A percentile compares a stretch with the other conserved stretches of the same genome.
Evolutionary conservation across 2,888 invertebrate species (phyloP).

Genomic region (Clepsis dumicolana): DNA sequence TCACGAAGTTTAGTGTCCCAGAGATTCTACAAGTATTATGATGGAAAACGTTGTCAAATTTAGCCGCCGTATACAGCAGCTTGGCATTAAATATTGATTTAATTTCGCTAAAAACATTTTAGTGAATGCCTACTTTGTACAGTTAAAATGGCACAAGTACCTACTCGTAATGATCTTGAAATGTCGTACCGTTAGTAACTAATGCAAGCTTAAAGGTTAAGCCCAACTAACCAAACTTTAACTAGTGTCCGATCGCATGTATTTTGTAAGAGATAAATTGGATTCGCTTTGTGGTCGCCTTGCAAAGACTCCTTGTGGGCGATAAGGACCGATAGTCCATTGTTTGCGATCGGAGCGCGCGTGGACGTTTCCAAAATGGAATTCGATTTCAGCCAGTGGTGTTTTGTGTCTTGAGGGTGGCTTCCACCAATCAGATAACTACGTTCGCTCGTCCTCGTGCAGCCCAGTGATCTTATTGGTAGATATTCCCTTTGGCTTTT

Average conservation of each 20-base stretch:
- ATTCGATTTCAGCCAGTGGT: conserved; percentile 6
- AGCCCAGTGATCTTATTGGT: not conserved
- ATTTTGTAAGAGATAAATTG: conserved; percentile 24
- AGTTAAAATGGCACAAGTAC: too few species aligned
- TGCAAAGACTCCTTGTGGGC: conserved; percentile 29
- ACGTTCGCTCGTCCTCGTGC: not conserved
- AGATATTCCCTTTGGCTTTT: not conserved
- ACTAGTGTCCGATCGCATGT: not conserved
- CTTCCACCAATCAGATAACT: not conserved
- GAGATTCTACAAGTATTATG: too few species aligned
- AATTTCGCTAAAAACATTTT: too few species aligned
- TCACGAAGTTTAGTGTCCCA: too few species aligned
- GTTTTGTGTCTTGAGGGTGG: not conserved
- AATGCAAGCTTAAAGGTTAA: too few species aligned
- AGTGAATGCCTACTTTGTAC: too few species aligned
- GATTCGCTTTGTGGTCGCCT: conserved; percentile 19
- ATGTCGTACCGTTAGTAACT: too few species aligned
- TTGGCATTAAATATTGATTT: too few species aligned
- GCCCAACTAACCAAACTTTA: not conserved
- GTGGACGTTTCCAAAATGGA: conserved; percentile 27
- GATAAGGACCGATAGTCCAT: conserved; percentile 32
- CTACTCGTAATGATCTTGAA: too few species aligned
- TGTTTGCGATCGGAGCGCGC: conserved; percentile 18
- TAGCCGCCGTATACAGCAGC: too few species aligned
- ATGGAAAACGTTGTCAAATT: too few species aligned